Conservation (phyloP, 2,888 invertebrate genomes). For the Lysandra bellargus region DNA sequence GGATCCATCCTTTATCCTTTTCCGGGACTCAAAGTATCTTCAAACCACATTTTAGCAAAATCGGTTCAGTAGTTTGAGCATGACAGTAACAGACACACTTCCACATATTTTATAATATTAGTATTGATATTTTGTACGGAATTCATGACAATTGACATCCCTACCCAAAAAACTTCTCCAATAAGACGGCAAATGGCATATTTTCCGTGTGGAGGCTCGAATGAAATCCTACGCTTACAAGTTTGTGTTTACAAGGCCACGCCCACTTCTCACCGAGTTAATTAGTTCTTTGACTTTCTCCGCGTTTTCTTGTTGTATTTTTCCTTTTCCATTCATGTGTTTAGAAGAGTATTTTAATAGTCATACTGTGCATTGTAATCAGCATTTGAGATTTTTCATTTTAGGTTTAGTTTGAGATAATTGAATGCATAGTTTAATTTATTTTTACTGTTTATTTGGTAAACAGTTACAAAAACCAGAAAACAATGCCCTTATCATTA, state of each 20-base stretch:
- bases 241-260: slow-evolving; percentile 4
- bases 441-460: background rate
- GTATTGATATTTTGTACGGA: too few relatives aligned
- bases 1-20: too few relatives aligned
- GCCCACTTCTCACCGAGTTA: slow-evolving; percentile 2
- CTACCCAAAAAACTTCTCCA: background rate
- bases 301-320: background rate
- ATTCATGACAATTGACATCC: background rate
- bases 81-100: too few relatives aligned
- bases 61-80: too few relatives aligned
- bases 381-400: too few relatives aligned
- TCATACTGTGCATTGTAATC: background rate
- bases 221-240: background rate
- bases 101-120: too few relatives aligned
- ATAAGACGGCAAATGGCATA: slow-evolving; percentile 7
- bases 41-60: too few relatives aligned
- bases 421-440: background rate
- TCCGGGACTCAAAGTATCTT: too few relatives aligned
- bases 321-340: background rate
- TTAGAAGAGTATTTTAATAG: background rate
- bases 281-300: slow-evolving; percentile 17
- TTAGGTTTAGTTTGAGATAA: background rate
- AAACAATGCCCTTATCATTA: too few relatives aligned
- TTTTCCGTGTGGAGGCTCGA: background rate
- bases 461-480: too few relatives aligned